Evolutionary conservation across 1,140 invertebrate species (phyloP), one percentile per base, ranked within the genome.

Genomic region (Aphaenogaster floridana): DNA sequence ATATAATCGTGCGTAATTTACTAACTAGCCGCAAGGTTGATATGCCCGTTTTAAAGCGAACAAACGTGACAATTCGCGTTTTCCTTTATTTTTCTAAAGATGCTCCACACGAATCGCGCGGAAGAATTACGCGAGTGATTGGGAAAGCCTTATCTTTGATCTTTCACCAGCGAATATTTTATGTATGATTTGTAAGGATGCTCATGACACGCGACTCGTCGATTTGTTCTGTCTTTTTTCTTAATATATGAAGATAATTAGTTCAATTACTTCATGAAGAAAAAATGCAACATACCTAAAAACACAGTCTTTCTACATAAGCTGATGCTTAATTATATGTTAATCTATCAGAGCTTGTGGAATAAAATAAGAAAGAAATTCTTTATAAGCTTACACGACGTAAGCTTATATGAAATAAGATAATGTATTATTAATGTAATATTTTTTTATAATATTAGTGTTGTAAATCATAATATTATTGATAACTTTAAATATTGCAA

Each of bases 1-100:
- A 39, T 88, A 74, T 92, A 91, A 93, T 79, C 85, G 87, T 93
- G 90, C 91, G 92, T 93, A 93, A 94, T 92, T 85, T 92, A 93
- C 90, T 89, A 91, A 91, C 61, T 85, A 83, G 71, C 79, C 39
- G 50, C 54, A 68, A 88, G 63, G 50, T 85, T 84, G 81, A 83
- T 68, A 88, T 57, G 68, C 63, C 63, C 17, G 39, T 72, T 86
- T 88, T 76, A 57, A 71, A 88, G 64, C 80, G 76, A 72, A 79
- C n/a, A 15, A 85, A 88, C 34, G 28, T 61, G 69, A 57, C 13
- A 34, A 68, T 64, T 81, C 80, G 61, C 79, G 64, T 84, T 83
- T 50, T 90, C 78, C 81, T 66, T 86, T 91, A 88, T 90, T 81
- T 91, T 90, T 91, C 86, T 81, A 90, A 64, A 21, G 69, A 74